A percentile compares a stretch with the other conserved stretches of the same genome.
Conservation (phyloP, 2,888 invertebrate genomes). For the Serripes groenlandicus region DNA sequence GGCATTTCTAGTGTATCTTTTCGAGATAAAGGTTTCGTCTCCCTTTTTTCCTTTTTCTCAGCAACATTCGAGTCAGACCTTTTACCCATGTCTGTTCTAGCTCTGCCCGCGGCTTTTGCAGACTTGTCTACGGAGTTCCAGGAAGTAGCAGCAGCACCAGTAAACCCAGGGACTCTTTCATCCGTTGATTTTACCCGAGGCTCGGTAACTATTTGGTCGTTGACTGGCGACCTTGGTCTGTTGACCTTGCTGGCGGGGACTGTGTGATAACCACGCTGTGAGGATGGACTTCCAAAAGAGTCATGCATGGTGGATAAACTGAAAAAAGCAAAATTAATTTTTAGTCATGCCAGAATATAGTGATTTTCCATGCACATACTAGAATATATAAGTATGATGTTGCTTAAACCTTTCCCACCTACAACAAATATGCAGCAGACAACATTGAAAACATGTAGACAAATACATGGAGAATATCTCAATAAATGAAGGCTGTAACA, state of each 20-base stretch:
- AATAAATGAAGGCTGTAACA: no score
- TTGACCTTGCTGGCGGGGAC: not conserved
- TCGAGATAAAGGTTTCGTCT: not conserved
- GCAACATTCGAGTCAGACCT: not conserved
- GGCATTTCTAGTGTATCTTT: not conserved
- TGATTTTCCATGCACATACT: no score
- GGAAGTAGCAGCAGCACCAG: not conserved
- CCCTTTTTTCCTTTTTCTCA: not conserved
- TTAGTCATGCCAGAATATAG: no score
- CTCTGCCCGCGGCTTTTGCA: not conserved
- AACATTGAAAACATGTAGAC: no score
- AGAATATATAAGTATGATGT: no score
- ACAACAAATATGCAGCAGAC: no score
- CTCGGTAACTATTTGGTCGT: constrained; percentile 11
- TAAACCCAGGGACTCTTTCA: constrained; percentile 4
- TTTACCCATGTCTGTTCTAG: not conserved
- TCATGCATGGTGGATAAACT: constrained; percentile 66
- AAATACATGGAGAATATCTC: no score
- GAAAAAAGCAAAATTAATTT: no score
- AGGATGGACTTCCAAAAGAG: constrained; percentile 64
- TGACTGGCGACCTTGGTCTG: not conserved
- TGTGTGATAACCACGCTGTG: constrained; percentile 32
- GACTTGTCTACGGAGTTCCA: constrained; percentile 9
- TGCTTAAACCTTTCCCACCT: no score
- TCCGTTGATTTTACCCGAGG: constrained; percentile 1